Percentiles rank a stretch among this genome's conserved stretches.
Conservation (phyloP, 2,888 invertebrate genomes). For the Trachelus troglodyta region DNA sequence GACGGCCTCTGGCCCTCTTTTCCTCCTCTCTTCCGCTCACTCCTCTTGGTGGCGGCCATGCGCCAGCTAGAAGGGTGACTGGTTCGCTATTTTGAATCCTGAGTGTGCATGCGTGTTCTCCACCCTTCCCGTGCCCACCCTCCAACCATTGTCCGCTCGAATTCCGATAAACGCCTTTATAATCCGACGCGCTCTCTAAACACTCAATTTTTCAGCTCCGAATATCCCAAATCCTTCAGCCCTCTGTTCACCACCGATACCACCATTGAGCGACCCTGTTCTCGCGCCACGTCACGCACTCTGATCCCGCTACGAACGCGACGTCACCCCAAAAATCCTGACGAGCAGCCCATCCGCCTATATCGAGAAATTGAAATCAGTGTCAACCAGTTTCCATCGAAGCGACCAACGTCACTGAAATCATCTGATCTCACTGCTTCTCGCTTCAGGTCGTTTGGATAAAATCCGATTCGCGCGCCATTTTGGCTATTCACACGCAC, state of each 20-base stretch:
- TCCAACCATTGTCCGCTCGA: constrained; percentile 15
- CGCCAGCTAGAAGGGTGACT: not conserved
- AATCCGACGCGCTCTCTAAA: constrained; percentile 22
- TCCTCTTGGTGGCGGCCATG: not conserved
- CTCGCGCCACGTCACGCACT: not conserved
- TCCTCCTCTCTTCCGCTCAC: not conserved
- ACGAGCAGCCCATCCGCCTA: not conserved
- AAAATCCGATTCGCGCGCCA: constrained; percentile 56
- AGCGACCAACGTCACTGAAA: not conserved
- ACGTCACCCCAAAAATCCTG: not conserved
- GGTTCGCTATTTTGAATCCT: constrained; percentile 6
- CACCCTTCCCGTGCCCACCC: not conserved
- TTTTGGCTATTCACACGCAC: constrained; percentile 59
- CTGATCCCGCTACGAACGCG: not conserved
- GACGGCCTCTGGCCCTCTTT: not conserved
- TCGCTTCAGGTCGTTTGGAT: constrained; percentile 58
- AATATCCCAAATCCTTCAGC: not conserved
- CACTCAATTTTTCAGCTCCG: constrained; percentile 20
- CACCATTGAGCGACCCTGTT: not conserved
- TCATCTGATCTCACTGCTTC: not conserved
- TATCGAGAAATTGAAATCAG: not conserved
- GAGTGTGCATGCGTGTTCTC: constrained; percentile 21
- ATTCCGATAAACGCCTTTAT: constrained; percentile 32
- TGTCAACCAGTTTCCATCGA: not conserved
- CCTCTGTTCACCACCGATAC: not conserved